Percentiles rank a stretch among this genome's conserved stretches.
Conservation (phyloP, 2,113 vertebrate species). For the Solea solea region DNA sequence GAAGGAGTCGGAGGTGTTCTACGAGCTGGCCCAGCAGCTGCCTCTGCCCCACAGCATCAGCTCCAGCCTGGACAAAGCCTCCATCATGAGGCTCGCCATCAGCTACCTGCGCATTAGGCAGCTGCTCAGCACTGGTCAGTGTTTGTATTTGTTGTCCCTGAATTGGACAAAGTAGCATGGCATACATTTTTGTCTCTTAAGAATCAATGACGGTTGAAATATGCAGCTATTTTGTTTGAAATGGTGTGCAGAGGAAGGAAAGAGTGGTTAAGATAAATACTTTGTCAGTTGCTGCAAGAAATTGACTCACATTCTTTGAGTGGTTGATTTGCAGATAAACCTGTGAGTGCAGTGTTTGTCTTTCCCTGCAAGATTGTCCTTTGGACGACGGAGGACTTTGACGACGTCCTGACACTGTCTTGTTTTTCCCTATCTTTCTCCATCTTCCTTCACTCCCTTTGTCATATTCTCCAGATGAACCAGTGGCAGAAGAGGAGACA, state of each 20-base stretch:
- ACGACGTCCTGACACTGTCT: neutral
- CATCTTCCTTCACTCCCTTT: too few relatives aligned
- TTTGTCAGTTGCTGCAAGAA: constrained; percentile 9
- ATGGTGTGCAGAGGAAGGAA: too few relatives aligned
- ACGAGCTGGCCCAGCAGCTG: constrained; percentile 93
- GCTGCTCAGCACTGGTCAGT: constrained; percentile 88
- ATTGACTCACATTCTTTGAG: neutral
- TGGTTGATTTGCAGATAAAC: constrained; percentile 13
- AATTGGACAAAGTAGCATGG: neutral
- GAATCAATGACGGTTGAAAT: neutral
- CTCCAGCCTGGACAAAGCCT: constrained; percentile 96
- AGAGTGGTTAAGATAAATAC: neutral
- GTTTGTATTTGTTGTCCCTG: neutral
- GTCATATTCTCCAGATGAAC: constrained; percentile 58
- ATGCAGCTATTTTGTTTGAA: neutral
- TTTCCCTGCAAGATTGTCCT: neutral
- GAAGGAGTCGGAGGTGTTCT: constrained; percentile 97
- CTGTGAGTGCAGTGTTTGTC: neutral
- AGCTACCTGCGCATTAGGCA: constrained; percentile 96
- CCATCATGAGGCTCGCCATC: constrained; percentile 96
- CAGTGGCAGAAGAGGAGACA: constrained; percentile 81
- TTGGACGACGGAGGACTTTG: neutral
- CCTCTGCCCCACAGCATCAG: constrained; percentile 92
- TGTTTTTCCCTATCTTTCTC: neutral
- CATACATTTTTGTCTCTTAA: neutral